A percentile compares a stretch with the other conserved stretches of the same genome.
Conservation (phyloP, 2,797 vertebrate genomes). For the Margarornis squamiger region DNA sequence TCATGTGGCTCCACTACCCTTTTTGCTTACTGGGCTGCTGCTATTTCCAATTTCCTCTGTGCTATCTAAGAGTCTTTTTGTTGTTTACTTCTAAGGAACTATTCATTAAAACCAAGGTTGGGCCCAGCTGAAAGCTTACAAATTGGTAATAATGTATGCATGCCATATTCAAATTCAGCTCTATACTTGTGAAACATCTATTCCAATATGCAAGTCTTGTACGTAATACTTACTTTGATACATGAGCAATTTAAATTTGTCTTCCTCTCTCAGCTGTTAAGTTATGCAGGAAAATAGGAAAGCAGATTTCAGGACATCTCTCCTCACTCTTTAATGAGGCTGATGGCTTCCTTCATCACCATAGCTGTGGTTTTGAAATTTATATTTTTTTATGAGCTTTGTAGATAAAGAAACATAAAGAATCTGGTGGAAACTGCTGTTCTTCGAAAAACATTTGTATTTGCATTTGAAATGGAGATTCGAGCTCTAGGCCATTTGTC, state of each 20-base stretch:
- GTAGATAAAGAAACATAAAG: slow-evolving; percentile 35
- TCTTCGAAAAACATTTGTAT: slow-evolving; percentile 11
- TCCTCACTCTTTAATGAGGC: slow-evolving; percentile 11
- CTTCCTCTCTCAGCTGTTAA: neutral
- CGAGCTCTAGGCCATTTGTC: slow-evolving; percentile 47
- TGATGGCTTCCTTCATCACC: neutral
- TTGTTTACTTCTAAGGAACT: neutral
- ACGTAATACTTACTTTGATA: neutral
- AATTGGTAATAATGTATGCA: neutral
- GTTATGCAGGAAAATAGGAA: slow-evolving; percentile 28
- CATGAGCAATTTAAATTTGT: slow-evolving; percentile 7
- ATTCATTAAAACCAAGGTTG: neutral
- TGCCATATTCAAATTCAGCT: neutral
- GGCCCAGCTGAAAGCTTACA: neutral
- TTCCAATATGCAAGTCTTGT: neutral
- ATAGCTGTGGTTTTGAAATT: neutral
- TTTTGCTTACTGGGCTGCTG: neutral
- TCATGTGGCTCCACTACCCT: neutral
- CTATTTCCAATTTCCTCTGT: neutral
- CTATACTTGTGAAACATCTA: neutral
- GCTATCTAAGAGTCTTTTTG: neutral
- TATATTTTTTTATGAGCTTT: neutral
- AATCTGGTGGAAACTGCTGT: neutral
- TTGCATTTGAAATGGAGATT: slow-evolving; percentile 60
- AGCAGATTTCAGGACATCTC: neutral